Percentiles rank a stretch among this genome's conserved stretches.
phyloP scores from a whole-genome alignment of 2,888 invertebrate genomes.

The Apotomis betuletana region DNA sequence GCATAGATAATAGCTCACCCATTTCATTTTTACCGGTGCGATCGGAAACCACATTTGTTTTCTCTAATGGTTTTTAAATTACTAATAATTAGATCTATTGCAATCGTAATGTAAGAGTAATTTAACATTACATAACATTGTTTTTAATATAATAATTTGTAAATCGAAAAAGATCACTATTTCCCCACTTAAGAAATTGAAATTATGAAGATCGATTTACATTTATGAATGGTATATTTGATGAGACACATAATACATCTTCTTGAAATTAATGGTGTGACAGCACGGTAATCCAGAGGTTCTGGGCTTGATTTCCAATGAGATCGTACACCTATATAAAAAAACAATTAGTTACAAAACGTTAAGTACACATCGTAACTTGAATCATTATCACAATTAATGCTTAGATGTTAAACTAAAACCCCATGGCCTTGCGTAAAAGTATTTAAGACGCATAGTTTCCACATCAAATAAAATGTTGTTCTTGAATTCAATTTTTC shows the following conservation, averaged over 20 bases:
- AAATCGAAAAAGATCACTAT: not conserved
- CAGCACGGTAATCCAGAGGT: not conserved
- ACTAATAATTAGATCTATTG: not conserved
- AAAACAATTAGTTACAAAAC: not conserved
- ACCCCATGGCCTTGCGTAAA: no score
- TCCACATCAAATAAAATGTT: no score
- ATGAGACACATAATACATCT: no score
- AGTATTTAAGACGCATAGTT: no score
- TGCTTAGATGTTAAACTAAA: not conserved
- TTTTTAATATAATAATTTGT: not conserved
- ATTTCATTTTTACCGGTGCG: not conserved
- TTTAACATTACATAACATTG: not conserved
- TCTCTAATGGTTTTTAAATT: not conserved
- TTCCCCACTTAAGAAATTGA: not conserved
- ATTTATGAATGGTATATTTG: no score
- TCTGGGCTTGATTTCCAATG: not conserved
- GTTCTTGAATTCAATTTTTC: no score
- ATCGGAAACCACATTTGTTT: not conserved
- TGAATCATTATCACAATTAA: slow-evolving; percentile 2
- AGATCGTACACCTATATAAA: not conserved
- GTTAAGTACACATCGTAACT: slow-evolving; percentile 8
- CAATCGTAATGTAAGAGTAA: not conserved
- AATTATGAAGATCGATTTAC: not conserved
- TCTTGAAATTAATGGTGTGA: not conserved
- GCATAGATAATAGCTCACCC: not conserved